Percentiles rank a stretch among this genome's conserved stretches.
These are phyloP conservation scores for Sebastolobus altivelis DNA, from an alignment of 2,797 vertebrate species.

Conservation along the genomic window DNA sequence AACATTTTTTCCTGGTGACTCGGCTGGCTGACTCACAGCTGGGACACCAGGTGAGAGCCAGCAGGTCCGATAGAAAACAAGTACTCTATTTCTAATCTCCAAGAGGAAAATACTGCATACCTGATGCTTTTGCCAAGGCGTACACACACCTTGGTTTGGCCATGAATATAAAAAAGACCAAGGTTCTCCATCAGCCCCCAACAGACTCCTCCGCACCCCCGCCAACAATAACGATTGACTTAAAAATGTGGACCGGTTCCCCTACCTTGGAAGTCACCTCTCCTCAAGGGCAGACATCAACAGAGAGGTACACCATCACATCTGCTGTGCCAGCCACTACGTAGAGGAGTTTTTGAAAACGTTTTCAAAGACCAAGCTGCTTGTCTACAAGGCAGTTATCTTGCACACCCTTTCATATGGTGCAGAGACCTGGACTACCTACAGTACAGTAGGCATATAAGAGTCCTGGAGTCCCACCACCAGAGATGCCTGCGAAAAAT, in stretches of 20 bases:
- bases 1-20: background rate
- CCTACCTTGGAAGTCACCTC: background rate
- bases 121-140: background rate
- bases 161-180: background rate
- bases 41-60: constrained; percentile 26
- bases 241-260: background rate
- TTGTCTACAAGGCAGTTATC: background rate
- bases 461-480: background rate
- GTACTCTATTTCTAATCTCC: background rate
- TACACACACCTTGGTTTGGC: background rate
- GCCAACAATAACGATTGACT: background rate
- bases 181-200: background rate
- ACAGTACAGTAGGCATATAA: background rate
- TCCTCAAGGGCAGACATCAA: background rate
- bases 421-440: background rate
- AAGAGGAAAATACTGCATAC: background rate
- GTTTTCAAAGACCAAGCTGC: background rate
- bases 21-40: constrained; percentile 4
- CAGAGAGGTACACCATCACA: background rate
- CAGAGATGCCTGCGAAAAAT: background rate
- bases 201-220: background rate
- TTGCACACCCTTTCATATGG: background rate
- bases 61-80: background rate
- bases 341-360: background rate
- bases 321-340: background rate